Conservation (phyloP, 2,113 vertebrate genomes). For the Oncorhynchus gorbuscha region DNA sequence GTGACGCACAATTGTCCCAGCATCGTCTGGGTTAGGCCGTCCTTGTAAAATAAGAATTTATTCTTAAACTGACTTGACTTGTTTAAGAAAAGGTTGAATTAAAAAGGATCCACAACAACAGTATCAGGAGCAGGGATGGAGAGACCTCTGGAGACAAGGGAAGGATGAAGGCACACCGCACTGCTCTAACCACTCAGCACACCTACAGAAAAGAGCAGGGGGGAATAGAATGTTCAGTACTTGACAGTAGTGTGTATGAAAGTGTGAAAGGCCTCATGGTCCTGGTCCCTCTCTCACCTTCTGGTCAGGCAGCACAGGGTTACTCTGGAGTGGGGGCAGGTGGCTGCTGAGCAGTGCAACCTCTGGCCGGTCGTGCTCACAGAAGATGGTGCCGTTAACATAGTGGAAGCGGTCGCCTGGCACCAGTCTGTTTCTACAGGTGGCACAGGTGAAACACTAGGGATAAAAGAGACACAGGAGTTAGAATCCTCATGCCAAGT, state of each 20-base stretch:
- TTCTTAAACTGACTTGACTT: too few relatives aligned
- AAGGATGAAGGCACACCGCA: neutral
- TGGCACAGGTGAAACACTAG: conserved; percentile 82
- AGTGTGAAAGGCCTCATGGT: neutral
- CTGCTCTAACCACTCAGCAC: conserved; percentile 60
- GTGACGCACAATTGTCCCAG: too few relatives aligned
- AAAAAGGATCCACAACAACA: conserved; percentile 14
- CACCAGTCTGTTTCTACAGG: conserved; percentile 78
- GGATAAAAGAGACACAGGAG: neutral
- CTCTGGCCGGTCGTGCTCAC: conserved; percentile 78
- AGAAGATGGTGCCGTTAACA: conserved; percentile 80
- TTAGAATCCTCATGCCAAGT: neutral
- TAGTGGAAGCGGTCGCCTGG: conserved; percentile 82
- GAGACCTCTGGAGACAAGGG: conserved; percentile 1
- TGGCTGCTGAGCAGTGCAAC: conserved; percentile 68
- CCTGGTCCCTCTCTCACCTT: conserved; percentile 66
- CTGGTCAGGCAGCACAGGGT: conserved; percentile 76
- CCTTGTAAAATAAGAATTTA: too few relatives aligned
- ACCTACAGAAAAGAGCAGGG: conserved; percentile 55
- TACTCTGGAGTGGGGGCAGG: conserved; percentile 74
- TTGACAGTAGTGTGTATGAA: neutral
- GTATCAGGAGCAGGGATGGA: conserved; percentile 10
- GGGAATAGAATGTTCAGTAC: neutral
- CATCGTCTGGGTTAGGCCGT: too few relatives aligned
- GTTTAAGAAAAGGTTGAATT: too few relatives aligned